Base-by-base conservation (phyloP, 2,888 invertebrate species). In the Elegia similella region DNA sequence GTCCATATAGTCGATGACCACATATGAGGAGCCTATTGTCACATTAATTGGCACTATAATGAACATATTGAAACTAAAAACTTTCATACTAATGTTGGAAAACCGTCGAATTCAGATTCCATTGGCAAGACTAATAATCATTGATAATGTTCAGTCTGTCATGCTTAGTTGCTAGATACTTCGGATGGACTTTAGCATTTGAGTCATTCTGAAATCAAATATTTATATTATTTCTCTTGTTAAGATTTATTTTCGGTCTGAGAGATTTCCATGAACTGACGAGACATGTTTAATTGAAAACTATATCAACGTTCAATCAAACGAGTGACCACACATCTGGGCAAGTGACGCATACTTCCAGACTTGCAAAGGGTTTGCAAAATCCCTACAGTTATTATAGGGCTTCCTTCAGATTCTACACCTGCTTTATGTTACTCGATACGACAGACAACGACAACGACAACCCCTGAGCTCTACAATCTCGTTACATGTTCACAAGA, bases 391-490 rank as follows among this genome's bases (percentile, higher is more conserved):
- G 56, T 61, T 65, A 71, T 64, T 74, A 74, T 77, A 78, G 57
- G 80, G 81, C 72, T 80, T 81, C 80, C 58, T 64, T 62, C 69
- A 67, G 66, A 75, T 73, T 68, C 68, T 66, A 66, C 76, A 76
- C 76, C 75, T 76, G 76, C 62, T 58, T 59, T 60, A 57, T 67
- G 70, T 61, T 65, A 69, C 60, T 68, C 66, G 65, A 73, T 67
- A 71, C 65, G 42, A 10, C 34, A 44, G 59, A 32, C 0, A 48
- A 30, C 48, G 7, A 44, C 43, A 48, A 32, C 48, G 7, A 44
- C 43, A 48, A 32, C 53, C 42, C 32, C n/a, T 47, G 8, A 42
- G 38, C 38, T n/a, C n/a, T 38, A 48, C 29, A 59, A 55, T 17
- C 48, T 38, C 47, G 48, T 42, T 34, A 38, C 34, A 47, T 55